A percentile compares a stretch with the other conserved stretches of the same genome.
These are phyloP conservation scores for Vultur gryphus DNA, from an alignment of 2,797 vertebrate genomes.

Conservation along the genomic window DNA sequence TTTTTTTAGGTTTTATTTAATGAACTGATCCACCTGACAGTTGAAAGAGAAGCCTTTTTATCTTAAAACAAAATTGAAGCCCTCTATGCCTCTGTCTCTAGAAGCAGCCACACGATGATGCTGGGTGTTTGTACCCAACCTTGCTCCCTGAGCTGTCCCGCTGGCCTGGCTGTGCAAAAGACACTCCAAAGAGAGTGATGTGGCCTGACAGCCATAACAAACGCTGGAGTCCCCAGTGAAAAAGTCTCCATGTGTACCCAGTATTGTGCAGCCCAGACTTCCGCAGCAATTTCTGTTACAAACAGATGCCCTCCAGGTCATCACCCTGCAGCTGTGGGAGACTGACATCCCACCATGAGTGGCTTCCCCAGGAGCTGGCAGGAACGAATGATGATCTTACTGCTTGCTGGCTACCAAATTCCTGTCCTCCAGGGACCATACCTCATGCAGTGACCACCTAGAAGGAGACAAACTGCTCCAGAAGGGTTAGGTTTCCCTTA, in stretches of 20 bases:
- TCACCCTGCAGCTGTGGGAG: background rate
- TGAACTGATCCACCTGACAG: background rate
- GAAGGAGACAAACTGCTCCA: background rate
- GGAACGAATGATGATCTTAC: background rate
- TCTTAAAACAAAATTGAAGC: background rate
- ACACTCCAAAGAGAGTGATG: background rate
- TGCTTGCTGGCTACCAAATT: background rate
- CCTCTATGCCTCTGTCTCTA: background rate
- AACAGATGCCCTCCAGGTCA: background rate
- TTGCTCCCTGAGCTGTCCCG: background rate
- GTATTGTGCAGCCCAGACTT: background rate
- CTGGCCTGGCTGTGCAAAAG: background rate
- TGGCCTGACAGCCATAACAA: background rate
- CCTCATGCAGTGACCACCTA: background rate
- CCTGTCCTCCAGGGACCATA: background rate
- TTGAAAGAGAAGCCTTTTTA: background rate
- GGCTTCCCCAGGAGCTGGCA: background rate
- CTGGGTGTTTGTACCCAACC: background rate
- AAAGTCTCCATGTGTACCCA: background rate
- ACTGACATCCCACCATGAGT: accelerated
- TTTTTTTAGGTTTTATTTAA: background rate
- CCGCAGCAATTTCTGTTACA: background rate
- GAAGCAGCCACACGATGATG: background rate
- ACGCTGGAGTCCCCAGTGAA: background rate
- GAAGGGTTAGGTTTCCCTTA: background rate